Conservation (phyloP, 2,797 vertebrate genomes). For the Mionectes olivaceus region DNA sequence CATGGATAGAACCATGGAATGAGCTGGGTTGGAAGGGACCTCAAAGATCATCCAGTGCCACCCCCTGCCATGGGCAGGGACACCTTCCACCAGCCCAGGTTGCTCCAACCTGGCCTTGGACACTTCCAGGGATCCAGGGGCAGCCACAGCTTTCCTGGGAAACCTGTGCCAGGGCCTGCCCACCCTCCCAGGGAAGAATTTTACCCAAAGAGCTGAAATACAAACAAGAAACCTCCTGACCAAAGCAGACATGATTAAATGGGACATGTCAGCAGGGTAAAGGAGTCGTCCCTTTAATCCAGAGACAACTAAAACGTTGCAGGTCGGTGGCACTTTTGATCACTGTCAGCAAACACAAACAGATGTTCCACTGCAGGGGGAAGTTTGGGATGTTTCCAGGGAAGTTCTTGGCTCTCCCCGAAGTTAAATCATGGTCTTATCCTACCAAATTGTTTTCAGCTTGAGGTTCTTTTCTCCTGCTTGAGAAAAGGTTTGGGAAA, state of each 20-base stretch:
- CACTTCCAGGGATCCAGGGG: neutral
- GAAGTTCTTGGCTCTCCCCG: neutral
- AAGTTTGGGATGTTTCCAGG: neutral
- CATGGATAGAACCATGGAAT: neutral
- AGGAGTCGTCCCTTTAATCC: too few relatives aligned
- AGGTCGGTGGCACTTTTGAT: too few relatives aligned
- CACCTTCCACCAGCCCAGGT: fast-evolving
- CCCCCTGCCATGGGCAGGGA: neutral
- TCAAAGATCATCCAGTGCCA: neutral
- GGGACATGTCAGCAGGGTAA: too few relatives aligned
- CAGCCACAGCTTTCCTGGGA: too few relatives aligned
- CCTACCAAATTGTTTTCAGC: fast-evolving
- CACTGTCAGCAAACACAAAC: too few relatives aligned
- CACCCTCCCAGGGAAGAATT: neutral
- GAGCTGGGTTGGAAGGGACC: neutral
- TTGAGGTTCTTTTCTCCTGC: neutral
- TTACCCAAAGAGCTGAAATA: neutral
- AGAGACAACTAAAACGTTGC: too few relatives aligned
- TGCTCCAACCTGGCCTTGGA: neutral
- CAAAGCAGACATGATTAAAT: neutral
- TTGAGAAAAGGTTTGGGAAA: neutral
- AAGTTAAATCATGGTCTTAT: neutral
- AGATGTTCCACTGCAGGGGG: too few relatives aligned
- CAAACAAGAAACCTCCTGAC: neutral
- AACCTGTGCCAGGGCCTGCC: too few relatives aligned